Percentiles rank a stretch among this genome's conserved stretches.
Conservation (phyloP, 2,113 vertebrate genomes). For the Campylomormyrus numenius region DNA sequence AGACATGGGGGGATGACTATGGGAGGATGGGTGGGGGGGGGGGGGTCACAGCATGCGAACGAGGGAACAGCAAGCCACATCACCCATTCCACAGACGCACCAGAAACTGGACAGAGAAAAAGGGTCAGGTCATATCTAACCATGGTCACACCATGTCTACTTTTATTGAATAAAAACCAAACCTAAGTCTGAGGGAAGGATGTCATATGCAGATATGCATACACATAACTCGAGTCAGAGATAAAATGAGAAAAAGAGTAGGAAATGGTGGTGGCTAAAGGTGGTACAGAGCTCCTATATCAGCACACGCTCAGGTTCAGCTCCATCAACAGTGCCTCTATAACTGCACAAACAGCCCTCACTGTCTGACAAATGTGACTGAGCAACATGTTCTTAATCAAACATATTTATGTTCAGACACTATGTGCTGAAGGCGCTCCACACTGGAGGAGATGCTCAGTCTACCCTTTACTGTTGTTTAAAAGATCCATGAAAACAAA, state of each 20-base stretch:
- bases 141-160: background rate
- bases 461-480: background rate
- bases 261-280: background rate
- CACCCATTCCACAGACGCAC: constrained; percentile 1
- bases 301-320: background rate
- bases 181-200: background rate
- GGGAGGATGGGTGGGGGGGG: background rate
- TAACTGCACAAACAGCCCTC: background rate
- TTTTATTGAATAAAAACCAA: background rate
- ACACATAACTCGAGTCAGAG: background rate
- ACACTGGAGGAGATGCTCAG: background rate
- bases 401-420: background rate
- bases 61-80: background rate
- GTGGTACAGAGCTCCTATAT: background rate
- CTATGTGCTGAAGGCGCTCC: background rate
- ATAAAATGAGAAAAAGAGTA: constrained; percentile 4
- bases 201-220: background rate
- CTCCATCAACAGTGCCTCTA: background rate
- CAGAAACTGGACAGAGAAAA: background rate
- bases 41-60: constrained; percentile 7
- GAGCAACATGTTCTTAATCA: background rate
- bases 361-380: background rate
- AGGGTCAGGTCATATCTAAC: background rate
- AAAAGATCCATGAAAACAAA: background rate
- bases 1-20: background rate